Conservation (phyloP, 2,888 invertebrate species). For the Xestia rhomboidea region DNA sequence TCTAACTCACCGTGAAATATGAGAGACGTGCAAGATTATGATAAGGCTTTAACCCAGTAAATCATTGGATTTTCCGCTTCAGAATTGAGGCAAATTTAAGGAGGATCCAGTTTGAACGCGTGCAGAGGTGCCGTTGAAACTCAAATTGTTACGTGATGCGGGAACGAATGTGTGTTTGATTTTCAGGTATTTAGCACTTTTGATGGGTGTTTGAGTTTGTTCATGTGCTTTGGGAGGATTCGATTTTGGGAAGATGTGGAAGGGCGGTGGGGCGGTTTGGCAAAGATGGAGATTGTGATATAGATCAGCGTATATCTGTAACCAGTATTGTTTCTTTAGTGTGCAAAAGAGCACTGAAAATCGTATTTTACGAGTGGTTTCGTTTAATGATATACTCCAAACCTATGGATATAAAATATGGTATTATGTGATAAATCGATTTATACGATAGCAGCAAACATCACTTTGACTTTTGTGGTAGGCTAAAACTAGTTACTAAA, state of each 20-base stretch:
- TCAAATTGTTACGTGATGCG: slow-evolving; percentile 75
- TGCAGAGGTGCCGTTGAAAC: slow-evolving; percentile 68
- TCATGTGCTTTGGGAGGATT: not conserved
- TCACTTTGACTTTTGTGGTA: not conserved
- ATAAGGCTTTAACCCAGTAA: slow-evolving; percentile 87
- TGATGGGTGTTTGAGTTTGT: slow-evolving; percentile 51
- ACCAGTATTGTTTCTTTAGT: not conserved
- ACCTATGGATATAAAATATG: too few species aligned
- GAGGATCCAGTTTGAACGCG: slow-evolving; percentile 71
- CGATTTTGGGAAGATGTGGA: not conserved
- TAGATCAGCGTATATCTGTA: not conserved
- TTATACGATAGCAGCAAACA: not conserved
- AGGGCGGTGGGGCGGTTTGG: not conserved
- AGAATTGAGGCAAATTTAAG: slow-evolving; percentile 87
- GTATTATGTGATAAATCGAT: not conserved
- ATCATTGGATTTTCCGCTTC: slow-evolving; percentile 88
- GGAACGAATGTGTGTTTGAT: slow-evolving; percentile 65
- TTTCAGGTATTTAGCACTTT: slow-evolving; percentile 51
- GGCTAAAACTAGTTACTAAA: not conserved
- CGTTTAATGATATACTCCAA: not conserved
- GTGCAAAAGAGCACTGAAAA: not conserved
- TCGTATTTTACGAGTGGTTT: not conserved
- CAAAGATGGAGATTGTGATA: not conserved
- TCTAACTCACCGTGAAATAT: slow-evolving; percentile 87
- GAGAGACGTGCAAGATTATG: slow-evolving; percentile 89